Evolutionary conservation across 2,797 vertebrate species (phyloP).

Genomic region (Astyanax mexicanus): DNA sequence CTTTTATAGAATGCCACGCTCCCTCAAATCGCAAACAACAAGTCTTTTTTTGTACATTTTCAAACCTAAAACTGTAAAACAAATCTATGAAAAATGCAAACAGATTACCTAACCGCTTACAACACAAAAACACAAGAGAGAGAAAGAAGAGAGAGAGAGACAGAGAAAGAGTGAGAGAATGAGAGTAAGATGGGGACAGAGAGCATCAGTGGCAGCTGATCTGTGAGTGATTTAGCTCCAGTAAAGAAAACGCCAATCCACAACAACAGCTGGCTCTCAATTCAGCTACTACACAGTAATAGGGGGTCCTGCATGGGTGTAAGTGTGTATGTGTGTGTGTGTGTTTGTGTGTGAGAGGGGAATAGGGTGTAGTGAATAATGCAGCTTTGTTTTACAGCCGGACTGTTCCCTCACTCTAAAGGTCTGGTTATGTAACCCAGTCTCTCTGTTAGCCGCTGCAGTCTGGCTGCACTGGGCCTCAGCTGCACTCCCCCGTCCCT

Average conservation of each 20-base stretch:
- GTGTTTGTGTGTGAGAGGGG: background rate
- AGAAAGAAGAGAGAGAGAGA: too few relatives aligned
- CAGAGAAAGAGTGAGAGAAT: conserved; percentile 25
- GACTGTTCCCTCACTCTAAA: conserved; percentile 34
- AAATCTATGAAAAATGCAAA: background rate
- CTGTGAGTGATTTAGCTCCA: conserved; percentile 69
- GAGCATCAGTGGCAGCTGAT: conserved; percentile 62
- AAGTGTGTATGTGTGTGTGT: conserved; percentile 25
- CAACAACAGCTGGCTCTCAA: conserved; percentile 67
- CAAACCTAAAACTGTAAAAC: too few relatives aligned
- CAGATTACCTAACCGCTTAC: background rate
- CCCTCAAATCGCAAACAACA: too few relatives aligned
- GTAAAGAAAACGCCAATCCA: conserved; percentile 74
- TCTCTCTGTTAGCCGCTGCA: background rate
- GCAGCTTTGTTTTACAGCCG: conserved; percentile 50
- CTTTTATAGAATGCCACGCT: too few relatives aligned
- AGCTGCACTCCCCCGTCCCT: conserved; percentile 9
- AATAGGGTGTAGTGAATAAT: conserved; percentile 36
- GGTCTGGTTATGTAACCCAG: conserved; percentile 46
- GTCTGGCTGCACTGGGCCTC: background rate
- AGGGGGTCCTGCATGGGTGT: background rate
- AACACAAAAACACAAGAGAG: too few relatives aligned
- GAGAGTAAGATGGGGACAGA: background rate
- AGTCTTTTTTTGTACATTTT: too few relatives aligned
- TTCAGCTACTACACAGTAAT: conserved; percentile 46